Evolutionary conservation across 2,113 vertebrate genomes (phyloP).

Genomic region (Vidua macroura): DNA sequence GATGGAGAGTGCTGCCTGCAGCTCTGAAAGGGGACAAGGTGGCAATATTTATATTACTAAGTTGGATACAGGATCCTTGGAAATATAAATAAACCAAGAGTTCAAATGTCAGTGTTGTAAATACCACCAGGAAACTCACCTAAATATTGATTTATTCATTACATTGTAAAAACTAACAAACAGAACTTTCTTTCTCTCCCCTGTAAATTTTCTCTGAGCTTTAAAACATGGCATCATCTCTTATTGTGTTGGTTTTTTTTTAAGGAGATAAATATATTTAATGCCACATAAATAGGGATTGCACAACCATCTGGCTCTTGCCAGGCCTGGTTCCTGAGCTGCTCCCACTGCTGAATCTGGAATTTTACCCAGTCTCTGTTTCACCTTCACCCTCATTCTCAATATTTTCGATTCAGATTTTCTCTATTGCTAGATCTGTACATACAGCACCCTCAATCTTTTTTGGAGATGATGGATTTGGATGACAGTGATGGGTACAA

Average conservation of each 20-base stretch:
- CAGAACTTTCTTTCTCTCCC: not conserved
- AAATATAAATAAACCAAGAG: not conserved
- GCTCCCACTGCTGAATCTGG: not conserved
- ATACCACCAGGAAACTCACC: not conserved
- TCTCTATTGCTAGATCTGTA: not conserved
- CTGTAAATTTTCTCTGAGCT: not conserved
- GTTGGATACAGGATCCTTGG: not conserved
- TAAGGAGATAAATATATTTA: not conserved
- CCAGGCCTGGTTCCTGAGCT: not conserved
- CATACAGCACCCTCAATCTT: rapidly evolving
- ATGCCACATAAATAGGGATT: not conserved
- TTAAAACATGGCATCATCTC: not conserved
- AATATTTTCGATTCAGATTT: not conserved
- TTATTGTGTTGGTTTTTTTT: not conserved
- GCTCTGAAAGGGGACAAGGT: not conserved
- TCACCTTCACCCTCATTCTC: not conserved
- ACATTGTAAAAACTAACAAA: not conserved
- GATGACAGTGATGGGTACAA: not conserved
- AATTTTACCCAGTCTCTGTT: not conserved
- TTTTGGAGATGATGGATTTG: not conserved
- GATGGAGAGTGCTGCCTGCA: not conserved
- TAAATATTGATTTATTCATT: not conserved
- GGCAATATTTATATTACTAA: not conserved
- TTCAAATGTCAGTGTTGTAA: not conserved
- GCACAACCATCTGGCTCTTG: not conserved